Percentiles rank a stretch among this genome's conserved stretches.
Conservation (phyloP, 2,113 vertebrate species). For the Caretta caretta region DNA sequence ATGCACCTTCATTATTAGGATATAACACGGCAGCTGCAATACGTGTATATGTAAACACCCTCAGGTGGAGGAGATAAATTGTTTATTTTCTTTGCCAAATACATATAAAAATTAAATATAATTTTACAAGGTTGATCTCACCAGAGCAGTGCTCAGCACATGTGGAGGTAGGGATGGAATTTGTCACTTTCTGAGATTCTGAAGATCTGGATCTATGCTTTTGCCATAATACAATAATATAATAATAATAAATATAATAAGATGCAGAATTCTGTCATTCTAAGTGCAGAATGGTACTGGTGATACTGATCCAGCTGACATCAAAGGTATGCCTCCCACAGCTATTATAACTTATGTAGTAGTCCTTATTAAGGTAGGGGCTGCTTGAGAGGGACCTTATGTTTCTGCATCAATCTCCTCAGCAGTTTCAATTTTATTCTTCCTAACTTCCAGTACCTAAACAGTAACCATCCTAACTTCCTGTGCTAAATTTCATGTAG, state of each 20-base stretch:
- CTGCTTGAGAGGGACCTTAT: neutral
- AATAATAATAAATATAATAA: neutral
- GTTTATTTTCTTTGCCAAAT: neutral
- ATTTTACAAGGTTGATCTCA: fast-evolving
- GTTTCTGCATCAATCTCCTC: neutral
- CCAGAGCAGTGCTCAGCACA: fast-evolving
- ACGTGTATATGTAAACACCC: neutral
- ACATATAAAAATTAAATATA: neutral
- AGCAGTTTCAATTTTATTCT: neutral
- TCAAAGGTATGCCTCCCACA: neutral
- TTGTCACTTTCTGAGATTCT: fast-evolving
- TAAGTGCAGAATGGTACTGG: neutral
- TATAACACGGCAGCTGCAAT: neutral
- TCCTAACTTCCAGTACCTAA: neutral
- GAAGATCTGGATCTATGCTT: neutral
- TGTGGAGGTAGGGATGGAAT: too few relatives aligned
- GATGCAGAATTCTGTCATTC: neutral
- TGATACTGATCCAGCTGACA: neutral
- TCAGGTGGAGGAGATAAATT: neutral
- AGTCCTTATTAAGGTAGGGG: neutral
- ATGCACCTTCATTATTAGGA: neutral
- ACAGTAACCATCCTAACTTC: neutral
- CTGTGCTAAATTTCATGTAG: neutral
- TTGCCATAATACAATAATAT: neutral
- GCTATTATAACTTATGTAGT: neutral